These are phyloP conservation scores for Oreotrochilus melanogaster DNA, from an alignment of 2,113 vertebrate genomes.

Conservation along the genomic window DNA sequence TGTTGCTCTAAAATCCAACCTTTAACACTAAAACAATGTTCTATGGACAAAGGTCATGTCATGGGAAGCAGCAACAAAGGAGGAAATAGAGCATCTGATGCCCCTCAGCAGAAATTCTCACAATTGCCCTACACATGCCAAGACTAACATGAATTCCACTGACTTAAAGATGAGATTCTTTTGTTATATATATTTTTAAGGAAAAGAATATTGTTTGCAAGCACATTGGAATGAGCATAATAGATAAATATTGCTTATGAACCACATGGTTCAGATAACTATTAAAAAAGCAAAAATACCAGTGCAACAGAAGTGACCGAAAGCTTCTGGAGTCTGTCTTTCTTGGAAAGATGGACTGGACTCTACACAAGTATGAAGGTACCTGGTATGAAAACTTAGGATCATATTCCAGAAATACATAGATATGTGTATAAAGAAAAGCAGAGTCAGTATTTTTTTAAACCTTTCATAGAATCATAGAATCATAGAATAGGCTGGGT, in stretches of 20 bases:
- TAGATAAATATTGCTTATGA: background rate
- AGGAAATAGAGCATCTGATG: background rate
- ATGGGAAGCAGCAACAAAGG: background rate
- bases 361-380: background rate
- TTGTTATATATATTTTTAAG: background rate
- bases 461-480: no score
- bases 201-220: background rate
- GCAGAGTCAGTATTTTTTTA: background rate
- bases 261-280: background rate
- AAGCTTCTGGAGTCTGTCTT: background rate
- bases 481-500: no score
- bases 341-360: background rate
- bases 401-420: background rate
- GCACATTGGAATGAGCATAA: background rate
- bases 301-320: background rate
- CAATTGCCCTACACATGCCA: background rate
- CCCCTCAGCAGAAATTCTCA: background rate
- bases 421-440: background rate
- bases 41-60: background rate
- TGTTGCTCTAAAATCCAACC: slow-evolving; percentile 9
- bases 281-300: background rate
- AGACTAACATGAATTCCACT: background rate
- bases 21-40: background rate
- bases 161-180: background rate
- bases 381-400: background rate